Base-by-base conservation (phyloP, 2,888 invertebrate genomes). In the Heliconius ismenius region DNA sequence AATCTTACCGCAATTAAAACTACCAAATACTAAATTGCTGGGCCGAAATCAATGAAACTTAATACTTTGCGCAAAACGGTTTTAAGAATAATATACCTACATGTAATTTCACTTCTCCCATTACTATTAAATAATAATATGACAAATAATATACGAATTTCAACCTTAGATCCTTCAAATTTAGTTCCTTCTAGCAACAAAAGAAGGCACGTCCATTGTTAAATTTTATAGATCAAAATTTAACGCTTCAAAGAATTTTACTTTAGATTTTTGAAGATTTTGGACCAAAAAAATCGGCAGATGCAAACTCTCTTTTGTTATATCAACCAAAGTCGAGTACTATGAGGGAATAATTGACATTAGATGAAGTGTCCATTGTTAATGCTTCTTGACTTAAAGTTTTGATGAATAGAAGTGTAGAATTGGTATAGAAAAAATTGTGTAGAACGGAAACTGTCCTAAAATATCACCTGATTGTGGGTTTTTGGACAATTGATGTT, bases 291-390 rank as follows among this genome's bases (percentile, higher is more conserved):
- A 84, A 83, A 78, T 74, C 79, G 36, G 81, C 91, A 91, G 91
- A 90, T 91, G 87, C 83, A 89, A 89, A 90, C 87, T 89, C 2
- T 78, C 79, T 79, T 84, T 89, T 90, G 88, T 88, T 83, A 36
- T 54, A 18, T 74, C 65, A 64, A 64, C 76, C 72, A 36, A 86
- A 89, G 90, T 91, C 88, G 89, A 91, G 90, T 84, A 84, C 84
- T 82, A 79, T 85, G 80, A 83, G 84, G 81, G 80, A 81, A 82
- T 86, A 91, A 92, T 92, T 92, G 92, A 86, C 88, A 88, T 91
- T 88, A 86, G 91, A 92, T 92, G 90, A 90, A 92, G 91, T 92
- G 88, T 86, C 86, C 84, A 81, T 81, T 78, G 77, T 78, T 74
- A 76, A 79, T 76, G 79, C 76, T 77, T 78, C 79, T 81, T 83